Percentiles rank a stretch among this genome's conserved stretches.
These are phyloP conservation scores for Pocillopora verrucosa DNA, from an alignment of 64 coral and sea anemone species.

Conservation along the genomic window DNA sequence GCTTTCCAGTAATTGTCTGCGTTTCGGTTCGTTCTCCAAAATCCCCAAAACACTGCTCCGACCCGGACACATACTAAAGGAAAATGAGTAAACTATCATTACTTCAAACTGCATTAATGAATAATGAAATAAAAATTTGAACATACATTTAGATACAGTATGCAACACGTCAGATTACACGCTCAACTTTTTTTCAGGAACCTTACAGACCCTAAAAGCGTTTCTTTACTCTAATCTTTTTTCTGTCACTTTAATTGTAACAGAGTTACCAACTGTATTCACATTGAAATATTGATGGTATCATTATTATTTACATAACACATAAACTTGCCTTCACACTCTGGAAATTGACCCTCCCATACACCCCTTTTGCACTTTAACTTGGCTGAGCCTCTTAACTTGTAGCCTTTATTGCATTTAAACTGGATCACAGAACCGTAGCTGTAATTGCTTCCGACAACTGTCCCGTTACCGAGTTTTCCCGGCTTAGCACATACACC, in stretches of 20 bases:
- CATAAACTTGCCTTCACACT: too few species aligned
- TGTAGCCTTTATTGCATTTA: not conserved
- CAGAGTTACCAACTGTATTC: too few species aligned
- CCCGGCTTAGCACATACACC: not conserved
- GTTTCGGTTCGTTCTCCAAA: not conserved
- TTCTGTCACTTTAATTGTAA: too few species aligned
- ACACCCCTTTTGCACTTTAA: not conserved
- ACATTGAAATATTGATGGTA: not conserved
- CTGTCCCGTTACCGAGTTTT: not conserved
- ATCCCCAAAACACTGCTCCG: slow-evolving; percentile 20
- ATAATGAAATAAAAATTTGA: not conserved
- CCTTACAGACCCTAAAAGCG: too few species aligned
- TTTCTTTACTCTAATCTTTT: too few species aligned
- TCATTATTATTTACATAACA: too few species aligned
- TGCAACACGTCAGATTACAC: too few species aligned
- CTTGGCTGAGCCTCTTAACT: not conserved
- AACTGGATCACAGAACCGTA: not conserved
- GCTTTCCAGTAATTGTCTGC: slow-evolving; percentile 2
- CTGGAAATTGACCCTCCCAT: too few species aligned
- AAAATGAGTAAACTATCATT: not conserved
- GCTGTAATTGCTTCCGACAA: not conserved
- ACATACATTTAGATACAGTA: too few species aligned
- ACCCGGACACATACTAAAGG: slow-evolving; percentile 17
- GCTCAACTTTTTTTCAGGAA: too few species aligned
- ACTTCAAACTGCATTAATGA: too few species aligned